Evolutionary conservation across 2,113 vertebrate genomes (phyloP), one percentile per base, ranked within the genome.

Genomic region (Theristicus caerulescens): DNA sequence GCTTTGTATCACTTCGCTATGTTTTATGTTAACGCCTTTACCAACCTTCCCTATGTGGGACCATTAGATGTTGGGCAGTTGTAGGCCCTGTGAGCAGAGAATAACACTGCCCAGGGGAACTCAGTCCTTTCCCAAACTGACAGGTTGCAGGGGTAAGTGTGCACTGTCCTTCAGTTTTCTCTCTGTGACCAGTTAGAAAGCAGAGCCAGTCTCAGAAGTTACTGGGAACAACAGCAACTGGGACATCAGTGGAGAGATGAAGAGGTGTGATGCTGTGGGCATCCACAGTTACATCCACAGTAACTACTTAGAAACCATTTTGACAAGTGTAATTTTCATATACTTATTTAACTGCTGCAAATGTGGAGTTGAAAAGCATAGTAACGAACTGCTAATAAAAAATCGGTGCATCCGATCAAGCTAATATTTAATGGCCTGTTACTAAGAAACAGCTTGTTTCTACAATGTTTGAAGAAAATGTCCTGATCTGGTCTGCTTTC

Each of bases 351-450:
- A 76, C 40, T 80, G 36, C 31, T 85, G 31, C 32, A 70, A n/a
- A 29, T 2, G 1, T 47, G 27, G n/a, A 91, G 10, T 3, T 77
- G 34, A 47, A 31, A 66, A 79, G 26, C 13, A 24, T 6, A 34
- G 36, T 57, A 52, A 91, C 85, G 7, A 82, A 31, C 3, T 67
- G 32, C 27, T 89, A 65, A 36, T 44, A 57, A 81, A 93, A 55
- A 42, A 2, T 8, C 0, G 0, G 13, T 64, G 10, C 27, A 44
- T 69, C 18, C 44, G 46, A 12, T 61, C 13, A 78, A 86, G 38
- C 3, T 32, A 54, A 54, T 82, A 47, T 27, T 64, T 78, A 67
- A 64, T 11, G 24, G 10, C 34, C 29, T 69, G 24, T 79, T 36
- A 57, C 34, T 25, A 32, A 90, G 74, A 86, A 94, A 55, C 13